Evolutionary conservation across 2,797 vertebrate genomes (phyloP).

Genomic region (Choloepus didactylus): DNA sequence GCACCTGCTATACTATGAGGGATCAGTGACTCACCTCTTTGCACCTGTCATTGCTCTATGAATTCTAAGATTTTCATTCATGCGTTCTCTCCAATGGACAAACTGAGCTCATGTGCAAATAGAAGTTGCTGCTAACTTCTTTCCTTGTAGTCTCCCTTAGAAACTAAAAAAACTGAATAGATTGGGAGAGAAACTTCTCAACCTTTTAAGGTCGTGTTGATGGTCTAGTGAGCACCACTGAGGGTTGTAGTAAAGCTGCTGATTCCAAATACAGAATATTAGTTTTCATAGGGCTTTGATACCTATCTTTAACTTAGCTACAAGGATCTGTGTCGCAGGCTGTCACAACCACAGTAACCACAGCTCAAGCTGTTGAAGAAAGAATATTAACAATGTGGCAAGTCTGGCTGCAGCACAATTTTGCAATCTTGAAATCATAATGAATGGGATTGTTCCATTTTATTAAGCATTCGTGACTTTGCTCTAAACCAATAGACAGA

Average conservation of each 20-base stretch:
- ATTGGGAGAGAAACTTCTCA: background rate
- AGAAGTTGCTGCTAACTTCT: background rate
- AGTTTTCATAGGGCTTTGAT: background rate
- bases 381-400: background rate
- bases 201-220: background rate
- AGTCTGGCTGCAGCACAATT: background rate
- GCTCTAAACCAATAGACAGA: conserved; percentile 57
- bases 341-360: background rate
- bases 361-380: background rate
- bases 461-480: conserved; percentile 53
- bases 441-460: conserved; percentile 10
- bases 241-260: background rate
- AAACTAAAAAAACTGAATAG: background rate
- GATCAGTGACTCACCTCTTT: background rate
- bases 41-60: background rate
- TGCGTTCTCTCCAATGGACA: background rate
- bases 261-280: background rate
- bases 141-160: background rate
- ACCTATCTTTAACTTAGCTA: background rate
- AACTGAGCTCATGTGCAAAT: background rate
- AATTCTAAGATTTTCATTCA: background rate
- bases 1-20: background rate
- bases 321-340: background rate
- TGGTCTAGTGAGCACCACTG: background rate
- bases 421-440: conserved; percentile 40